Evolutionary conservation across 2,888 invertebrate genomes (phyloP).

Genomic region (Drosophila formosana): DNA sequence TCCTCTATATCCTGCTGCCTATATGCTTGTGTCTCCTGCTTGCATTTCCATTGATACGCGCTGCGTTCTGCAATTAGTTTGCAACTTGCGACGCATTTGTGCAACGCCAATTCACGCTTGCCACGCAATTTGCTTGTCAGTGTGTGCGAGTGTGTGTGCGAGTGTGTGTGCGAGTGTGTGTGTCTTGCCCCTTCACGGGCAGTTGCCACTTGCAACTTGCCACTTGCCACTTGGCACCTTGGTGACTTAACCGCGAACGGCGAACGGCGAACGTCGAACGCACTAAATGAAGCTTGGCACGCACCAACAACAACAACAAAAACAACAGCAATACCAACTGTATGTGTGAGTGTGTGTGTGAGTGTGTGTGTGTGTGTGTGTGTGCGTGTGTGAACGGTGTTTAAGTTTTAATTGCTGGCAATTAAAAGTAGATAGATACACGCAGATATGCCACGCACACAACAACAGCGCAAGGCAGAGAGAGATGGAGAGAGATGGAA

Average conservation of each 20-base stretch:
- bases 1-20: neutral
- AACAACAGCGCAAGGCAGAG: neutral
- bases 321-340: constrained; percentile 16
- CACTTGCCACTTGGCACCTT: constrained; percentile 60
- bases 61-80: constrained; percentile 4
- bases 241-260: constrained; percentile 61
- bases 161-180: neutral
- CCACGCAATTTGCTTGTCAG: constrained; percentile 78
- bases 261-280: constrained; percentile 41
- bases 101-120: constrained; percentile 49
- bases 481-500: neutral
- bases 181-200: neutral
- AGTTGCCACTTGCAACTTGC: constrained; percentile 29
- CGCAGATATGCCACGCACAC: constrained; percentile 49
- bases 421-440: constrained; percentile 82
- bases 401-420: constrained; percentile 84
- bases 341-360: constrained; percentile 7
- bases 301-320: constrained; percentile 63
- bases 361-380: constrained; percentile 19
- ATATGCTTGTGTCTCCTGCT: constrained; percentile 12
- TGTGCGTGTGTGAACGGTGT: constrained; percentile 54
- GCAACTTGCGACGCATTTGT: constrained; percentile 42
- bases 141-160: neutral
- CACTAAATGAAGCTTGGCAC: constrained; percentile 76
- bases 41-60: constrained; percentile 20